Evolutionary conservation across 2,888 invertebrate species (phyloP), one percentile per base, ranked within the genome.

Genomic region (Pelosia muscerda): DNA sequence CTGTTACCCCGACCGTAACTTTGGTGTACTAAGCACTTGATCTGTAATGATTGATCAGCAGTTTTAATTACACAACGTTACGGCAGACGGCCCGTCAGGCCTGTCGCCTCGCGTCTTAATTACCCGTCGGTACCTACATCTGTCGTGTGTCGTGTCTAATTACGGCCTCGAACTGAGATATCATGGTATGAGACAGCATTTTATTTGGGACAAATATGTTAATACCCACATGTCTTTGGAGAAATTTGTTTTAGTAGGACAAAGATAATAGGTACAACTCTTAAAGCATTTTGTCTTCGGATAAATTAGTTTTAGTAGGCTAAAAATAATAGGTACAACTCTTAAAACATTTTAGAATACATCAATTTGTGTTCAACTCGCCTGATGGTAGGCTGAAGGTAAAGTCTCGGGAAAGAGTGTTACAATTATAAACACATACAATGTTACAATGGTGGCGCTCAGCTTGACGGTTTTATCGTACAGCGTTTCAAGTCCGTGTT

Each of bases 101-200:
- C 26, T 70, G 71, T 75, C 77, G 76, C 72, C 73, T 78, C 69
- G 69, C 70, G 70, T 79, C 81, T 81, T 83, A 81, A 83, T 83
- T 83, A 81, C 68, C 77, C 71, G 63, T 72, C 72, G 70, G 69
- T 73, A 72, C n/a, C n/a, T n/a, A n/a, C 76, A 80, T 72, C 78
- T 79, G 81, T 80, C 79, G 74, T 61, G 49, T 67, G 54, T 56
- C 71, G 65, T 65, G 59, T 73, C 66, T 66, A 66, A 71, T 77
- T 68, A 58, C 59, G 63, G 63, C 53, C 58, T 63, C 57, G 70
- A 68, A 67, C 57, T 62, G 65, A 66, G 31, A 26, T n/a, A n/a
- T n/a, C 19, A 49, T 49, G 8, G n/a, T 49, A 49, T 57, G 62
- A 63, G 53, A 28, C 49, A 26, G 8, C 64, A 25, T 49, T 65